Evolutionary conservation across 2,113 vertebrate species (phyloP).

Genomic region (Saccopteryx bilineata): DNA sequence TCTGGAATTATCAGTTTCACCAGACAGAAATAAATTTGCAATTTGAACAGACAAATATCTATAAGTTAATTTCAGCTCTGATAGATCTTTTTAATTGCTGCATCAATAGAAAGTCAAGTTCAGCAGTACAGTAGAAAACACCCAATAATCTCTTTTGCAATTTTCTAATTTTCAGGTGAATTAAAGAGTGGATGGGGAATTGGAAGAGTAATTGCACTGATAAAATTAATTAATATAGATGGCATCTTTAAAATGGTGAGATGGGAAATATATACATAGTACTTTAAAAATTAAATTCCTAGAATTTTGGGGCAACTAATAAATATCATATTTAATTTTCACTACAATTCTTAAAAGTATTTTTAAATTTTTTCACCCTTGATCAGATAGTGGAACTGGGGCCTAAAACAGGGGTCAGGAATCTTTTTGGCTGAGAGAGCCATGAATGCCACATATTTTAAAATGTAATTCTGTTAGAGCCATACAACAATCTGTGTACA

Average conservation of each 20-base stretch:
- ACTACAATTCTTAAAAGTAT: not conserved
- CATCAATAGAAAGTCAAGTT: not conserved
- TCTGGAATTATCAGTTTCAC: not conserved
- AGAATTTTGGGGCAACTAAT: not conserved
- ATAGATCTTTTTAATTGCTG: not conserved
- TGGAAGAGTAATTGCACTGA: not conserved
- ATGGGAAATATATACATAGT: not conserved
- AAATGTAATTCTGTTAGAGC: no score
- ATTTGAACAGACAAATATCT: not conserved
- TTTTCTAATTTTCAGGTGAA: slow-evolving; percentile 4
- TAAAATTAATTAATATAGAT: not conserved
- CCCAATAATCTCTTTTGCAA: not conserved
- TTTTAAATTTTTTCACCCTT: not conserved
- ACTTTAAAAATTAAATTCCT: not conserved
- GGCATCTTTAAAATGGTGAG: not conserved
- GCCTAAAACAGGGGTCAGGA: not conserved
- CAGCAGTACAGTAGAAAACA: not conserved
- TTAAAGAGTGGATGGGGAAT: not conserved
- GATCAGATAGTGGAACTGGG: not conserved
- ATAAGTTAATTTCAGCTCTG: not conserved
- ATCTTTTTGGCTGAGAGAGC: no score
- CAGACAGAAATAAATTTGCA: not conserved
- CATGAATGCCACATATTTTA: no score
- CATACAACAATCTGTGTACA: no score
- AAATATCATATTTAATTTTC: not conserved